A percentile compares a stretch with the other conserved stretches of the same genome.
phyloP scores from a whole-genome alignment of 35 echinoderm and acorn worm genomes.

The Anneissia japonica region DNA sequence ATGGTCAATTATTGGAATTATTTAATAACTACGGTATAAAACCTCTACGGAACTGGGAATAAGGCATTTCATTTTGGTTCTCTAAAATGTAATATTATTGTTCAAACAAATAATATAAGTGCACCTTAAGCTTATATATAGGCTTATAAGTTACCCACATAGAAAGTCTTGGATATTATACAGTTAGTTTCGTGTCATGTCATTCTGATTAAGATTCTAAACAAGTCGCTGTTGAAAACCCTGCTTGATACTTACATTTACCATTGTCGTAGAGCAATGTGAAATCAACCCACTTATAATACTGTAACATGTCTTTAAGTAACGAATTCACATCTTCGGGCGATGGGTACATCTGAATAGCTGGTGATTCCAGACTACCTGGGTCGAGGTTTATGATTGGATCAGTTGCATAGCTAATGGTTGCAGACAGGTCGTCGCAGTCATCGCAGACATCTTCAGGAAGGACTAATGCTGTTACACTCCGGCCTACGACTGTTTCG shows the following conservation, averaged over 20 bases:
- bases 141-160: no score
- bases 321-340: not conserved
- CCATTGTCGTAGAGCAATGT: not conserved
- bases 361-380: not conserved
- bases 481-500: not conserved
- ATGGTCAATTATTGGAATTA: no score
- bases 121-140: no score
- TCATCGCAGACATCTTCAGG: not conserved
- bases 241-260: not conserved
- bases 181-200: no score
- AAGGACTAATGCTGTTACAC: not conserved
- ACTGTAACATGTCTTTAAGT: not conserved
- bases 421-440: not conserved
- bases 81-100: no score
- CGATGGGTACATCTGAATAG: not conserved
- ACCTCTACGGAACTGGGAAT: no score
- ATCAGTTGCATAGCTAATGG: not conserved
- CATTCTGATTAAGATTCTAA: no score
- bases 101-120: no score
- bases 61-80: no score
- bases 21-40: no score
- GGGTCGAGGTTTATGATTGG: not conserved
- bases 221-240: no score
- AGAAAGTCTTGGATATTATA: no score
- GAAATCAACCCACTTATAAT: not conserved